Evolutionary conservation across 1,140 invertebrate genomes (phyloP), one percentile per base, ranked within the genome.

Genomic region (Kradibia gibbosae): DNA sequence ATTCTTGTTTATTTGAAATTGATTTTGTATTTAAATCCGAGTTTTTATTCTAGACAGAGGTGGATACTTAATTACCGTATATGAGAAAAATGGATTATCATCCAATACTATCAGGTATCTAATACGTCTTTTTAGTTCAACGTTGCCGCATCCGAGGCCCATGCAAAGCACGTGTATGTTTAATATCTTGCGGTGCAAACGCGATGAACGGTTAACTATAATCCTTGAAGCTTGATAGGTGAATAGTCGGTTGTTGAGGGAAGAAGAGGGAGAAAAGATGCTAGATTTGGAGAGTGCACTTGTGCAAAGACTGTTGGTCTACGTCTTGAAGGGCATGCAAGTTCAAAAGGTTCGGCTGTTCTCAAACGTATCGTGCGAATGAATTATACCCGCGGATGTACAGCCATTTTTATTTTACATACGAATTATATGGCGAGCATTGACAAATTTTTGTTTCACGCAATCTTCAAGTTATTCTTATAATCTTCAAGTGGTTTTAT

Each of bases 201-300:
- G 70, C 55, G 70, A 80, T 28, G 70, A 80, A 62, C 60, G 78
- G 78, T 73, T 73, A 73, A 80, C 31, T 73, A 53, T 53, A 80
- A 55, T 45, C 25, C 36, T 79, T 25, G 36, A 67, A 70, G 62
- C 55, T 22, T 25, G 10, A 48, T 13, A 50, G 22, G 13, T 17
- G 62, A 17, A 22, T 53, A 53, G 45, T 17, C 45, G 45, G 45
- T 7, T 48, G 45, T 7, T 1, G 13, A 15, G 0, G 34, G 20
- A 28, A 13, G n/a, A 15, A 25, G 57, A n/a, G 53, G 31, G 62
- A 36, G 76, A 48, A 39, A 78, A 22, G 74, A 42, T 48, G 62
- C 28, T 45, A 45, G 76, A 65, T 65, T 77, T 25, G 76, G 62
- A 25, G 45, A 31, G 3, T 77, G 76, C 57, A 78, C 62, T 31